Conservation (phyloP, 2,797 vertebrate genomes). For the Girardinus metallicus region DNA sequence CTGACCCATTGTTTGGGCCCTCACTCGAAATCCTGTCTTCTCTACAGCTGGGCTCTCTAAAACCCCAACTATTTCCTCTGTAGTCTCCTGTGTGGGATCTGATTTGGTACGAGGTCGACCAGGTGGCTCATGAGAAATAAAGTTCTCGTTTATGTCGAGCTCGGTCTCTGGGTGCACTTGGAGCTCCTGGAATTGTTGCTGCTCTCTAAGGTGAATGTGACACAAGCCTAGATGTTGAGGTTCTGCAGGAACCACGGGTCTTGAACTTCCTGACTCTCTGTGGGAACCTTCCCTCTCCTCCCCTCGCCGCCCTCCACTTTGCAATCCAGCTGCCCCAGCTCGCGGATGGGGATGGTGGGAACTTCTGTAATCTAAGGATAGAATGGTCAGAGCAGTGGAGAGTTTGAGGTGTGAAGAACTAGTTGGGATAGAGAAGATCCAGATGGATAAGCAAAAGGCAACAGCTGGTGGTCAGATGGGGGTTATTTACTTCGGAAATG, state of each 20-base stretch:
- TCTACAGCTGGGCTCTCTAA: constrained; percentile 75
- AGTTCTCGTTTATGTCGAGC: constrained; percentile 94
- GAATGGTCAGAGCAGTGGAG: constrained; percentile 85
- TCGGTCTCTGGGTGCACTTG: constrained; percentile 86
- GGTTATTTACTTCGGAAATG: constrained; percentile 77
- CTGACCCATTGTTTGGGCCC: constrained; percentile 90
- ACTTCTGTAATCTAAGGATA: constrained; percentile 96
- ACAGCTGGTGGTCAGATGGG: constrained; percentile 78
- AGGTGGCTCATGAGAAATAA: constrained; percentile 90
- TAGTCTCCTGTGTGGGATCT: constrained; percentile 92
- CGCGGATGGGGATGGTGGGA: constrained; percentile 87
- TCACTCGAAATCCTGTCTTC: constrained; percentile 82
- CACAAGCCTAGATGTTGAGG: constrained; percentile 95
- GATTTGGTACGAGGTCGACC: constrained; percentile 95
- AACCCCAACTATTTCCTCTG: constrained; percentile 83
- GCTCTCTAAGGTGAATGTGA: constrained; percentile 95
- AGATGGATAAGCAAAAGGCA: constrained; percentile 75
- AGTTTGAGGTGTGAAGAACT: constrained; percentile 76
- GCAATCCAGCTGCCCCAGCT: constrained; percentile 78
- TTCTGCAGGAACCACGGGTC: constrained; percentile 81
- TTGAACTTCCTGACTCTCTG: constrained; percentile 78
- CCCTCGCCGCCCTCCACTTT: constrained; percentile 84
- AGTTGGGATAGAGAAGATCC: constrained; percentile 68
- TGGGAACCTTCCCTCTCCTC: constrained; percentile 88
- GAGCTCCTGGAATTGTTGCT: constrained; percentile 90